Conservation (phyloP, 1,140 invertebrate species). For the Lepidurus couesii region DNA sequence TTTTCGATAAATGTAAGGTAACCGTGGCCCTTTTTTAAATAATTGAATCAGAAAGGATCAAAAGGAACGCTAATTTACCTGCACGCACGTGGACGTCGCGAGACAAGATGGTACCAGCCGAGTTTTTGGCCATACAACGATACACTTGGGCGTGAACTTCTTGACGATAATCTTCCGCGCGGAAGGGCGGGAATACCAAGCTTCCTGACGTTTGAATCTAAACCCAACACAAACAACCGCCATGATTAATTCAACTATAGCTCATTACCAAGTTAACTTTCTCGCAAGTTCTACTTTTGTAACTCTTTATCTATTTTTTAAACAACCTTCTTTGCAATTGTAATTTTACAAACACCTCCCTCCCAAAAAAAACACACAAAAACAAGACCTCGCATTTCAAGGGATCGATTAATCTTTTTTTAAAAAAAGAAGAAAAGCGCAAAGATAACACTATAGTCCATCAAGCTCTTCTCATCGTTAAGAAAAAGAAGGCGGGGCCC, state of each 20-base stretch:
- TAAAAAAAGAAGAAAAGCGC: too few species aligned
- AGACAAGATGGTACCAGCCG: slow-evolving; percentile 81
- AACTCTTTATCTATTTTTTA: not conserved
- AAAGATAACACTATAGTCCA: not conserved
- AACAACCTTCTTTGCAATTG: not conserved
- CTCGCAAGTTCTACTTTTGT: not conserved
- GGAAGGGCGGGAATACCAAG: slow-evolving; percentile 86
- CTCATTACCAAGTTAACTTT: not conserved
- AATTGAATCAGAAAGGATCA: not conserved
- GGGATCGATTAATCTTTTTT: too few species aligned
- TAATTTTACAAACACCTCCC: not conserved
- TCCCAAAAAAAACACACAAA: too few species aligned
- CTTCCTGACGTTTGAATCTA: slow-evolving; percentile 85
- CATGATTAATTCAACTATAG: not conserved
- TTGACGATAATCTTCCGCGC: slow-evolving; percentile 83
- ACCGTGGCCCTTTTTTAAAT: not conserved
- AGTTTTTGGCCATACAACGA: slow-evolving; percentile 81
- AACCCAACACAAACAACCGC: slow-evolving; percentile 13
- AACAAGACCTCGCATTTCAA: too few species aligned
- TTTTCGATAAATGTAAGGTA: not conserved
- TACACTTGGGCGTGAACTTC: slow-evolving; percentile 91
- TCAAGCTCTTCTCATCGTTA: not conserved
- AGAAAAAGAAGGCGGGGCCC: not conserved
- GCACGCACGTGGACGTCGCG: slow-evolving; percentile 88
- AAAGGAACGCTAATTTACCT: slow-evolving; percentile 56